Percentiles rank a stretch among this genome's conserved stretches.
phyloP scores from a whole-genome alignment of 2,888 invertebrate genomes.

The Philereme vetulata region DNA sequence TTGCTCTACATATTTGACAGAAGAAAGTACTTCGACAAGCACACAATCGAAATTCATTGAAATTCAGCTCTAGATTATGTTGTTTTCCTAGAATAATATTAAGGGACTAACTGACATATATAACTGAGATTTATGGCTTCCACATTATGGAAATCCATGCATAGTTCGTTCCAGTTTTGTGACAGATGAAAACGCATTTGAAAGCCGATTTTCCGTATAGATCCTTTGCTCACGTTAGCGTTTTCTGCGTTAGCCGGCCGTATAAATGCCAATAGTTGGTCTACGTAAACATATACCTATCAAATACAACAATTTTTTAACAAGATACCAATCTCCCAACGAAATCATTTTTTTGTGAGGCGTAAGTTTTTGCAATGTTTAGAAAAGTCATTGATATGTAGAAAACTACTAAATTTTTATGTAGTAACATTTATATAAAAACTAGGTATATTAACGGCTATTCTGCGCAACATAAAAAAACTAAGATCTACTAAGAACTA shows the following conservation, averaged over 20 bases:
- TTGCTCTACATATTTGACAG: neutral
- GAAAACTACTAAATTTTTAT: too few relatives aligned
- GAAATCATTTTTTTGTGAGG: too few relatives aligned
- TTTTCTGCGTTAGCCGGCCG: neutral
- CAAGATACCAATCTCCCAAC: too few relatives aligned
- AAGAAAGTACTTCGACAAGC: conserved; percentile 11
- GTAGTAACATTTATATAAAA: too few relatives aligned
- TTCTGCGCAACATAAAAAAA: too few relatives aligned
- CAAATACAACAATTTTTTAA: too few relatives aligned
- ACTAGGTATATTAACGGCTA: too few relatives aligned
- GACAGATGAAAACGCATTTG: conserved; percentile 24
- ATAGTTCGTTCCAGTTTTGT: conserved; percentile 25
- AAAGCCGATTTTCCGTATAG: conserved; percentile 13
- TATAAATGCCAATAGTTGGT: too few relatives aligned
- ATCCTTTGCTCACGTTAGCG: neutral
- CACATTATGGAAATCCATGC: conserved; percentile 24
- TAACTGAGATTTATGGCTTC: conserved; percentile 27
- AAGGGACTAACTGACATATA: conserved; percentile 20
- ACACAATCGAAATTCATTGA: conserved; percentile 17
- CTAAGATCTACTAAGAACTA: too few relatives aligned
- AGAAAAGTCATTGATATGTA: too few relatives aligned
- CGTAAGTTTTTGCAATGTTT: too few relatives aligned
- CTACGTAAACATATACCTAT: too few relatives aligned
- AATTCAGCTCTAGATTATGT: conserved; percentile 16
- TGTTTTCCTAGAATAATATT: conserved; percentile 16